Evolutionary conservation across 2,797 vertebrate genomes (phyloP), one percentile per base, ranked within the genome.

Genomic region (Rhinogobio ventralis): DNA sequence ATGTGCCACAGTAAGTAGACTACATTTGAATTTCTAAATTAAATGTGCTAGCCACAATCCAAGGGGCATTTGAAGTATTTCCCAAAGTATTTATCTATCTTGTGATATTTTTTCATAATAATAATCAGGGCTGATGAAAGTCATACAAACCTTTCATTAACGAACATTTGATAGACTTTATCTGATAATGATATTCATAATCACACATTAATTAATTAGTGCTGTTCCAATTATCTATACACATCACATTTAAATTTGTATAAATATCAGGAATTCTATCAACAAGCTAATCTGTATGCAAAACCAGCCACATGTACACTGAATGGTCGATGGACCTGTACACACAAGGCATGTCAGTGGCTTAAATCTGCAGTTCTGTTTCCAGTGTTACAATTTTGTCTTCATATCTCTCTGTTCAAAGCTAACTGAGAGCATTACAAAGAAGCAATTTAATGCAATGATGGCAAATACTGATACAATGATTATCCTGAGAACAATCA

Each of bases 1-100:
- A 83, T 86, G 39, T 87, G 75, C 72, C 89, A 87, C 73, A 84
- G 73, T 68, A 73, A 71, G 68, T 84, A 74, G 69, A 60, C 67
- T 89, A 69, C 60, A 49, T 39, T 85, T 71, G 13, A 71, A 86
- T 83, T 64, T 69, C 15, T 28, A 36, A 55, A 46, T 46, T 42
- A 79, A 76, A 83, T 79, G 42, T 55, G 62, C 60, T 71, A 51
- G 39, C 57, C 25, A 46, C n/a, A 42, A 60, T 66, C 4, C 36
- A 51, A 64, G 17, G 39, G 30, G 17, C 30, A 33, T 71, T 23
- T 72, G 28, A 83, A 57, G 15, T 23, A 36, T 51, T 57, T 76
- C 51, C 39, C 64, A 30, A 89, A 77, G 5, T 1, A 53, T 69
- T 55, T 1, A 39, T 55, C 11, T 23, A 46, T 69, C 28, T 4